Base-by-base conservation (phyloP, 1,140 invertebrate species). In the Drosophila yakuba region DNA sequence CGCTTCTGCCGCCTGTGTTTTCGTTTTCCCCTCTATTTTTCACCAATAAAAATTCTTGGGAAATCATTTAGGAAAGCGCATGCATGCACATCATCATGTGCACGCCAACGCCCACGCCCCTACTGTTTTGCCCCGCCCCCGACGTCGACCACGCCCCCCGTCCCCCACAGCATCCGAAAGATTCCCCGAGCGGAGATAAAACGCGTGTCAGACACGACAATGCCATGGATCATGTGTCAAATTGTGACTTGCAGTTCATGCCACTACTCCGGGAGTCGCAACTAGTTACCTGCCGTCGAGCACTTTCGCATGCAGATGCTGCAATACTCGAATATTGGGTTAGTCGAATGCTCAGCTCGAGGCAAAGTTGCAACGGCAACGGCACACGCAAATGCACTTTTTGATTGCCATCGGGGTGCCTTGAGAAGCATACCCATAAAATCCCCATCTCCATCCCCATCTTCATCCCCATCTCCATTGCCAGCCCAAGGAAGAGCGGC, bases 61-160 rank as follows among this genome's bases (percentile, higher is more conserved):
- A 86, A 86, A 86, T 86, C 83, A 86, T 86, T 86, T 86, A 88
- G 83, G 82, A 86, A 82, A 88, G 88, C 83, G 75, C 82, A 86
- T 86, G 83, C 83, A 86, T 88, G 83, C 83, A 86, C 83, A 86
- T 77, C 83, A 86, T 77, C 81, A 80, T 84, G 74, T 85, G 74
- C 83, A 81, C 63, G 66, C 59, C 62, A 80, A 78, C 64, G 47
- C 69, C 60, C 68, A 68, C 62, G 38, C 52, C 25, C 55, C 35
- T 10, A 3, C 6, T 39, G 8, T 12, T 14, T 6, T 23, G 5
- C 69, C n/a, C 12, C 48, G 48, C 39, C 39, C 35, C 10, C 17
- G 47, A n/a, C 15, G 12, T 10, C 12, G 4, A 11, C 43, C 15
- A 39, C 38, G 38, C 10, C 14, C 44, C 25, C 32, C 20, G 20